A percentile compares a stretch with the other conserved stretches of the same genome.
phyloP scores from a whole-genome alignment of 1,140 invertebrate genomes.

The Zaprionus lachaisei region DNA sequence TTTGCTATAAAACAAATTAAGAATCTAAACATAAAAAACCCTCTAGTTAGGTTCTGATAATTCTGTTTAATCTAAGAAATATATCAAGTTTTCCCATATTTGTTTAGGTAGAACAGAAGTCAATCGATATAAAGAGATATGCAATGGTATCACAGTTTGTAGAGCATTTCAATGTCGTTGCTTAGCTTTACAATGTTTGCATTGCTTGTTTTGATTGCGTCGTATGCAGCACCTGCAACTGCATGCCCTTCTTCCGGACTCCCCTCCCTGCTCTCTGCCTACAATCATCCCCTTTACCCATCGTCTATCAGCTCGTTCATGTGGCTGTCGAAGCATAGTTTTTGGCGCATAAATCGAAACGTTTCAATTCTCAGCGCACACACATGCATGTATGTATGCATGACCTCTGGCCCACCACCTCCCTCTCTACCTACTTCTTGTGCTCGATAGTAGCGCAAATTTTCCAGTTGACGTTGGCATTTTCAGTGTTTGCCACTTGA shows the following conservation, averaged over 20 bases:
- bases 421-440: slow-evolving; percentile 4
- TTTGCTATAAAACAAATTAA: too few relatives aligned
- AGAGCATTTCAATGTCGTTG: slow-evolving; percentile 38
- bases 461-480: slow-evolving; percentile 83
- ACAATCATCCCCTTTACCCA: neutral
- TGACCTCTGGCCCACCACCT: neutral
- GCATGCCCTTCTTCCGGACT: slow-evolving; percentile 12
- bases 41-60: neutral
- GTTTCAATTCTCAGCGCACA: slow-evolving; percentile 65
- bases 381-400: slow-evolving; percentile 9
- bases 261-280: neutral
- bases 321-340: slow-evolving; percentile 82
- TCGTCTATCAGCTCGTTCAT: slow-evolving; percentile 65
- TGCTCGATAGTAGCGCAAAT: slow-evolving; percentile 64
- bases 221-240: slow-evolving; percentile 71
- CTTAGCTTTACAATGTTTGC: slow-evolving; percentile 29
- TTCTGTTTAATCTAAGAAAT: neutral
- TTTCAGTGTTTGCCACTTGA: slow-evolving; percentile 84
- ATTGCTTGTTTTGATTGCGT: slow-evolving; percentile 73
- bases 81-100: neutral
- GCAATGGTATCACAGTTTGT: neutral
- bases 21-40: too few relatives aligned
- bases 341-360: slow-evolving; percentile 81
- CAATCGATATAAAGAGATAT: neutral
- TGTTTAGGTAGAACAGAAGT: neutral